Conservation (phyloP, 2,113 vertebrate species). For the Protomyctophum bolini region DNA sequence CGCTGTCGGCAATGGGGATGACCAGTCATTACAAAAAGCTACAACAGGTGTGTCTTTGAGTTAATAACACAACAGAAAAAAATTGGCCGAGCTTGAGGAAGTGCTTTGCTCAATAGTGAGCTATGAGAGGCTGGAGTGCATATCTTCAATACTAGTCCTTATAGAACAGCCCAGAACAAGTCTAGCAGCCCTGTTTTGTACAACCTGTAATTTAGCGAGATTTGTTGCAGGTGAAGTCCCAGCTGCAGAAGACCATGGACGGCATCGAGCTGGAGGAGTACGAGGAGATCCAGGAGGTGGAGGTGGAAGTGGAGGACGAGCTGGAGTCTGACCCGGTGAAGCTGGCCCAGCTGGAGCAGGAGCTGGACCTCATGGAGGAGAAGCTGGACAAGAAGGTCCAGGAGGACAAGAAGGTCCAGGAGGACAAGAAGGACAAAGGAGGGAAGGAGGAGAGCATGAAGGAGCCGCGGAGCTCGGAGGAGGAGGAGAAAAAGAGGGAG, state of each 20-base stretch:
- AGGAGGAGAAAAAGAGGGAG: neutral
- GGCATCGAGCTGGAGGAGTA: slow-evolving; percentile 75
- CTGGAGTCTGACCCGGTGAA: slow-evolving; percentile 63
- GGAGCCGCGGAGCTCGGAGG: neutral
- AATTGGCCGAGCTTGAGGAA: too few relatives aligned
- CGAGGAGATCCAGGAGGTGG: slow-evolving; percentile 68
- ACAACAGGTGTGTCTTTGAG: too few relatives aligned
- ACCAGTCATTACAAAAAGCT: too few relatives aligned
- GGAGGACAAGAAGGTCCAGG: slow-evolving; percentile 38
- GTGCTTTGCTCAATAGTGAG: too few relatives aligned
- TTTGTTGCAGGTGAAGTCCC: slow-evolving; percentile 55
- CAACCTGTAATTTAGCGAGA: too few relatives aligned
- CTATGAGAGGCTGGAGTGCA: too few relatives aligned
- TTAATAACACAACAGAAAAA: too few relatives aligned
- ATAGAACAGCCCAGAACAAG: too few relatives aligned
- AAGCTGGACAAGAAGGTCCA: slow-evolving; percentile 62
- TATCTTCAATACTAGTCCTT: too few relatives aligned
- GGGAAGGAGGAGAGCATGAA: slow-evolving; percentile 10
- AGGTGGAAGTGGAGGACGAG: slow-evolving; percentile 61
- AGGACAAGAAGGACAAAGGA: neutral
- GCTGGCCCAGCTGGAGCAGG: slow-evolving; percentile 70
- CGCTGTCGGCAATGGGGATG: too few relatives aligned
- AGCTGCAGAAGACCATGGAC: slow-evolving; percentile 78
- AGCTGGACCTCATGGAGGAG: slow-evolving; percentile 74
- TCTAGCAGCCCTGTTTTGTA: too few relatives aligned